A percentile compares a stretch with the other conserved stretches of the same genome.
These are phyloP conservation scores for Engystomops pustulosus DNA, from an alignment of 2,113 vertebrate genomes.

Conservation along the genomic window DNA sequence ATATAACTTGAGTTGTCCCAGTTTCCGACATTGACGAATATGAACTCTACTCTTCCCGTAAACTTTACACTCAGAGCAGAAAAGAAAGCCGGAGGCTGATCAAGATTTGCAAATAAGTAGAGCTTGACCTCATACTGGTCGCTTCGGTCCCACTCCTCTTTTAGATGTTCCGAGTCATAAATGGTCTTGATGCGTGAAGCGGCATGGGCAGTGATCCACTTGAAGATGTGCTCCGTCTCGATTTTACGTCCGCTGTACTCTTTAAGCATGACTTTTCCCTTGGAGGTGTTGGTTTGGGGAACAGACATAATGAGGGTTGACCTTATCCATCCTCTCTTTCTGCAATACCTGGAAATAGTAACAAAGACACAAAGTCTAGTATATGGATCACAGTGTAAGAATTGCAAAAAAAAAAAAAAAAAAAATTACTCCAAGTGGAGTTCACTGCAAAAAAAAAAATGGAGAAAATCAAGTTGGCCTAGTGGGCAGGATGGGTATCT, in stretches of 20 bases:
- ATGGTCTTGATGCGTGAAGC: constrained; percentile 93
- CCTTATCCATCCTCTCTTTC: constrained; percentile 89
- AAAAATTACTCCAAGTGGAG: too few species aligned
- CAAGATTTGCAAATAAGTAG: constrained; percentile 89
- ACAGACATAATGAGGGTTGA: constrained; percentile 97
- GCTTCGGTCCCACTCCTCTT: constrained; percentile 88
- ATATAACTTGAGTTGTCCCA: constrained; percentile 89
- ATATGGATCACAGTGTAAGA: too few species aligned
- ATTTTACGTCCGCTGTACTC: constrained; percentile 85
- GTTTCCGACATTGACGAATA: constrained; percentile 91
- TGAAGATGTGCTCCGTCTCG: constrained; percentile 92
- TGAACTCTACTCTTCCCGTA: constrained; percentile 96
- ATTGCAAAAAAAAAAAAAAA: too few species aligned
- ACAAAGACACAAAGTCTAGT: background rate
- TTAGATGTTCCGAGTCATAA: constrained; percentile 78
- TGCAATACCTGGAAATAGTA: constrained; percentile 82
- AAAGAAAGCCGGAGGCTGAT: constrained; percentile 94
- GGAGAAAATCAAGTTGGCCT: too few species aligned
- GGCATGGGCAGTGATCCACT: constrained; percentile 94
- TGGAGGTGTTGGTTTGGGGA: constrained; percentile 94
- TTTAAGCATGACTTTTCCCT: constrained; percentile 96
- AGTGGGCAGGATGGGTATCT: too few species aligned
- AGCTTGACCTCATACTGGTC: constrained; percentile 88
- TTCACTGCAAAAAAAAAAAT: too few species aligned
- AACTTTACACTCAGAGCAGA: constrained; percentile 96